Evolutionary conservation across 1,140 invertebrate species (phyloP).

Genomic region (Bombus confusus): DNA sequence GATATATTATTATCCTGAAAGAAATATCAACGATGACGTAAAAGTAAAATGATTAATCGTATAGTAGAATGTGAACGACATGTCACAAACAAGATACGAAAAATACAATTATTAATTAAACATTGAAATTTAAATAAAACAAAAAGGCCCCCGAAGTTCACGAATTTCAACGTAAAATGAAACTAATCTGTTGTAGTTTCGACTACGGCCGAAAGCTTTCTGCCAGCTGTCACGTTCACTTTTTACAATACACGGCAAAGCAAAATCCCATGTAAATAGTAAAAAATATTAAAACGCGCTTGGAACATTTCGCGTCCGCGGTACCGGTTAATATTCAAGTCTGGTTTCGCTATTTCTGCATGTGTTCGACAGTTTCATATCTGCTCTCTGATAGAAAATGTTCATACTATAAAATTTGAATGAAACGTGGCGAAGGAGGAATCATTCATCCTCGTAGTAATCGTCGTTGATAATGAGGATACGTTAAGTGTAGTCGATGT

Average conservation of each 20-base stretch:
- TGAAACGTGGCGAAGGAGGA: background rate
- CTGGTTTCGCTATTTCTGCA: constrained; percentile 8
- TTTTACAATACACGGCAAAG: background rate
- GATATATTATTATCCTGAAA: background rate
- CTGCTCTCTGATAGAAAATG: background rate
- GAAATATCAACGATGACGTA: too few species aligned
- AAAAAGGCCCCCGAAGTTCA: background rate
- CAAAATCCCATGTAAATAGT: background rate
- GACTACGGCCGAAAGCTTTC: background rate
- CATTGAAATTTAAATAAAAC: background rate
- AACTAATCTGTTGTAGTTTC: constrained; percentile 11
- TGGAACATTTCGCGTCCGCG: background rate
- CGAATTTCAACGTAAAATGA: background rate
- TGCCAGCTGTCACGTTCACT: background rate
- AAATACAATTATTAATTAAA: background rate
- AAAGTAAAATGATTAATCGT: background rate
- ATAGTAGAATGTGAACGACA: background rate
- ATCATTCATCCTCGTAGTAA: background rate
- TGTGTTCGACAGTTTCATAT: constrained; percentile 17
- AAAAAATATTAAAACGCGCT: constrained; percentile 7
- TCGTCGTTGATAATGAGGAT: background rate
- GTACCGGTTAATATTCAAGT: constrained; percentile 21
- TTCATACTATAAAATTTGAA: constrained; percentile 18
- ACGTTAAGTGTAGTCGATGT: background rate
- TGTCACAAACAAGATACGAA: too few species aligned